These are phyloP conservation scores for Octomys mimax DNA, from an alignment of 2,797 vertebrate genomes.

Conservation along the genomic window DNA sequence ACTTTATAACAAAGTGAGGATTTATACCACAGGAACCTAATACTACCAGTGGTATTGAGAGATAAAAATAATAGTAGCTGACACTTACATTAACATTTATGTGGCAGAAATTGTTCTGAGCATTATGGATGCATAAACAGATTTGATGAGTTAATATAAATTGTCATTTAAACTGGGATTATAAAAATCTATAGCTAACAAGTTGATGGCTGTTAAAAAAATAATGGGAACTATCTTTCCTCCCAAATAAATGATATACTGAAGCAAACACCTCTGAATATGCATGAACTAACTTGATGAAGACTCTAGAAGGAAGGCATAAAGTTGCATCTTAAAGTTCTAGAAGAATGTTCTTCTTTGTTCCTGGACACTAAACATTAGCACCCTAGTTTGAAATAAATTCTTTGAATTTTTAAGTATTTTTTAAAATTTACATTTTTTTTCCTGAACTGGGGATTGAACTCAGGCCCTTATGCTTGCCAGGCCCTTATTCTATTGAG, in stretches of 20 bases:
- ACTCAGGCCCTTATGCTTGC: no score
- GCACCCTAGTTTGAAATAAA: background rate
- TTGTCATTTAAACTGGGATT: slow-evolving; percentile 3
- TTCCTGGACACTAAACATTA: background rate
- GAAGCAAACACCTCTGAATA: background rate
- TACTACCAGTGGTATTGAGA: background rate
- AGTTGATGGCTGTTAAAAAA: background rate
- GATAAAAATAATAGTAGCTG: background rate
- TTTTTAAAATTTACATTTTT: no score
- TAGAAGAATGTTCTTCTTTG: background rate
- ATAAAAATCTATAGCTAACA: background rate
- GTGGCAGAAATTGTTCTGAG: background rate
- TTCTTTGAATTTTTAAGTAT: background rate
- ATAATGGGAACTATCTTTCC: background rate
- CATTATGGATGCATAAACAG: background rate
- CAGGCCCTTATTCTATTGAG: no score
- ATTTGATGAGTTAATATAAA: background rate
- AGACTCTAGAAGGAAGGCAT: background rate
- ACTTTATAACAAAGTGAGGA: background rate
- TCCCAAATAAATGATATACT: background rate
- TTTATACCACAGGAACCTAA: background rate
- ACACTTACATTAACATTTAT: background rate
- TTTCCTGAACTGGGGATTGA: no score
- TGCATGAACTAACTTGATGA: background rate
- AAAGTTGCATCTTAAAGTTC: background rate